Evolutionary conservation across 1,140 invertebrate genomes (phyloP).

Genomic region (Nephotettix cincticeps): DNA sequence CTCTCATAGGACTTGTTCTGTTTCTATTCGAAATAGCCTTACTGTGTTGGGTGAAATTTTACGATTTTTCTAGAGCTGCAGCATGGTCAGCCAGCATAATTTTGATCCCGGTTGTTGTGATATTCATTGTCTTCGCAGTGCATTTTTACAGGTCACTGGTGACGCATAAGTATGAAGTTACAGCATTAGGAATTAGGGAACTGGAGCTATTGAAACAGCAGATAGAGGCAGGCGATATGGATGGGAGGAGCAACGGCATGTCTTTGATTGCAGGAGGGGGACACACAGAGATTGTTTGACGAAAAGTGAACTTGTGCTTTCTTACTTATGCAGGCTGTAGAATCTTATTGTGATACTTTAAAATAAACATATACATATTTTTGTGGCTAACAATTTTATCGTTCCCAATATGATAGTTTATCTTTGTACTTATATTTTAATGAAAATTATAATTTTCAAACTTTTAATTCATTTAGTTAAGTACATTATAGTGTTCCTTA

Average conservation of each 20-base stretch:
- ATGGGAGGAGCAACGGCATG: conserved; percentile 38
- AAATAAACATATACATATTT: too few species aligned
- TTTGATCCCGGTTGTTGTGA: conserved; percentile 84
- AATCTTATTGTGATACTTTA: too few species aligned
- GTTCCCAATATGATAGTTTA: too few species aligned
- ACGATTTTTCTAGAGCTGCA: conserved; percentile 66
- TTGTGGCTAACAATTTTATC: too few species aligned
- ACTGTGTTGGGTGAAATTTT: conserved; percentile 92
- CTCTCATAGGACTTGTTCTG: conserved; percentile 86
- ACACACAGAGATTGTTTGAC: conserved; percentile 18
- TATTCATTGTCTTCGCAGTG: conserved; percentile 89
- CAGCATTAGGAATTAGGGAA: conserved; percentile 77
- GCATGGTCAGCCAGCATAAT: conserved; percentile 88
- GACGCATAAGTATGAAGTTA: conserved; percentile 86
- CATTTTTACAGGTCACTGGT: conserved; percentile 93
- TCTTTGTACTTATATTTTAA: too few species aligned
- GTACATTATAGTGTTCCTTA: too few species aligned
- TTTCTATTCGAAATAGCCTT: conserved; percentile 95
- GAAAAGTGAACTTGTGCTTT: neutral
- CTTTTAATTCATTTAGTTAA: too few species aligned
- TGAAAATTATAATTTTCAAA: too few species aligned
- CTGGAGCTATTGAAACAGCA: conserved; percentile 82
- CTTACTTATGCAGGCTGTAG: too few species aligned
- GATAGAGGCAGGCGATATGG: conserved; percentile 68
- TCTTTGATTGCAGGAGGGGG: neutral